These are phyloP conservation scores for Chaenodraco wilsoni DNA, from an alignment of 2,797 vertebrate species.

Conservation along the genomic window DNA sequence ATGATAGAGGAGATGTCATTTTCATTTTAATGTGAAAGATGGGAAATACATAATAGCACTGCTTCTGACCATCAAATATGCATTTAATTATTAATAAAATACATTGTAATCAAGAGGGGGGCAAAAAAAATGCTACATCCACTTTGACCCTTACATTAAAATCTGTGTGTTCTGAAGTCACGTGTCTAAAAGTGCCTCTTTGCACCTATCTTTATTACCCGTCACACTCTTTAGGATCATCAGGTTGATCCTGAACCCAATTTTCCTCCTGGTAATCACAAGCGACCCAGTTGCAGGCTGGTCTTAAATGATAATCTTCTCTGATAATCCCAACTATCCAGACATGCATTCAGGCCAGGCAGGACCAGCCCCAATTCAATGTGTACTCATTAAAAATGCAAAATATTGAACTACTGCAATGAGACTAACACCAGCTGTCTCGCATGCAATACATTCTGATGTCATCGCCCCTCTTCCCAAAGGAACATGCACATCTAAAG, in stretches of 20 bases:
- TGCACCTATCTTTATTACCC: not conserved
- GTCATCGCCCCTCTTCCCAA: not conserved
- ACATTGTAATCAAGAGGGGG: not conserved
- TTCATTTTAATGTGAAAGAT: not conserved
- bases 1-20: not conserved
- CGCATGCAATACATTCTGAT: not conserved
- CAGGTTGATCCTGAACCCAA: conserved; percentile 26
- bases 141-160: not conserved
- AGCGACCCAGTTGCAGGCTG: conserved; percentile 7
- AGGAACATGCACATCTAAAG: not conserved
- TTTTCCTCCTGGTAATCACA: conserved; percentile 37
- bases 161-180: not conserved
- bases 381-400: not conserved
- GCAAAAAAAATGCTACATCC: not conserved
- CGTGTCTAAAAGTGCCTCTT: not conserved
- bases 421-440: not conserved
- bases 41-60: not conserved
- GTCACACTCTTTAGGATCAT: conserved; percentile 27
- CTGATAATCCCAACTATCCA: conserved; percentile 33
- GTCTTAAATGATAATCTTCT: conserved; percentile 50
- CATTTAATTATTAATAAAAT: not conserved
- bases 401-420: not conserved
- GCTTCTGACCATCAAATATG: not conserved
- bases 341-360: not conserved
- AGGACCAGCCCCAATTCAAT: not conserved